phyloP scores from a whole-genome alignment of 2,888 invertebrate genomes.

The Aelia acuminata region DNA sequence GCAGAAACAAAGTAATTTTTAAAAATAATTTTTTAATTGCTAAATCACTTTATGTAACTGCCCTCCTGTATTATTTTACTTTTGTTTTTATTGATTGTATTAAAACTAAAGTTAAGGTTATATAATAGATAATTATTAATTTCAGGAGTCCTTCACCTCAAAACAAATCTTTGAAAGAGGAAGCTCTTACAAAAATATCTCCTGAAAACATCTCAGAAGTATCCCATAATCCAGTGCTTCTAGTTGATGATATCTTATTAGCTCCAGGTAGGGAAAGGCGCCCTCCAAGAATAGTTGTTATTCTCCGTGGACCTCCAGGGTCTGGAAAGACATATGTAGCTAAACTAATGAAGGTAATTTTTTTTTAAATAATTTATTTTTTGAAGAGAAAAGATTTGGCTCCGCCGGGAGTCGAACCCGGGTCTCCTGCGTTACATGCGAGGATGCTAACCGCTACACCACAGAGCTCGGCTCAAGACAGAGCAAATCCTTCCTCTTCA shows the following conservation, averaged over 20 bases:
- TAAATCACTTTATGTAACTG: no score
- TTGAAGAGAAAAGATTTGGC: no score
- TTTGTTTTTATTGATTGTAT: not conserved
- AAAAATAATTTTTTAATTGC: not conserved
- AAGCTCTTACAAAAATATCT: not conserved
- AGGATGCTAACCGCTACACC: no score
- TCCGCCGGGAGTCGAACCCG: no score
- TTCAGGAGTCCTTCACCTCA: slow-evolving; percentile 53
- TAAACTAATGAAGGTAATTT: slow-evolving; percentile 83
- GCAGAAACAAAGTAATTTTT: not conserved
- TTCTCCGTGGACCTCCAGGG: slow-evolving; percentile 93
- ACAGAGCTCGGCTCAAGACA: no score
- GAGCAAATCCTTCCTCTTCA: no score
- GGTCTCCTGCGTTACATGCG: no score
- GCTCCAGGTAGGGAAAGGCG: slow-evolving; percentile 85
- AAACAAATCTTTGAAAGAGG: not conserved
- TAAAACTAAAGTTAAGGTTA: not conserved
- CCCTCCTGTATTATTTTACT: no score
- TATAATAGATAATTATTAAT: not conserved
- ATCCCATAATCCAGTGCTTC: slow-evolving; percentile 65
- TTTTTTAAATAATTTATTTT: no score
- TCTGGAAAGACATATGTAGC: slow-evolving; percentile 94
- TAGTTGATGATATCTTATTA: slow-evolving; percentile 87
- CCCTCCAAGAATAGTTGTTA: slow-evolving; percentile 86
- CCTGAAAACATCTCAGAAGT: slow-evolving; percentile 14